A percentile compares a stretch with the other conserved stretches of the same genome.
Evolutionary conservation across 2,113 vertebrate species (phyloP).

Genomic region (Alaudala cheleensis): DNA sequence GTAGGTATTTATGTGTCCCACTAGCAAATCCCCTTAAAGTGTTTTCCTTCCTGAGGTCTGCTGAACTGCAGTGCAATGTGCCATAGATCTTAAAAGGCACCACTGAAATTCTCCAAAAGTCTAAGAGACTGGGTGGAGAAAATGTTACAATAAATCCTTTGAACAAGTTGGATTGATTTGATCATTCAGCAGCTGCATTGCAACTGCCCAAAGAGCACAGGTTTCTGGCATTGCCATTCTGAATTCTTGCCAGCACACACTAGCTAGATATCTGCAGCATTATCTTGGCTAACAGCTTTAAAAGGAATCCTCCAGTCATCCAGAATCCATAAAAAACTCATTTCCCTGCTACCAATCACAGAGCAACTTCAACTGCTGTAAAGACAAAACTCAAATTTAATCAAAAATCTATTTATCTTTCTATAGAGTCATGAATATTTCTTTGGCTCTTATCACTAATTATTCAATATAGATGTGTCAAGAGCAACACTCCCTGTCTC

Average conservation of each 20-base stretch:
- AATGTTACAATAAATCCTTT: background rate
- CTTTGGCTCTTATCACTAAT: constrained; percentile 58
- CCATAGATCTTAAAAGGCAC: background rate
- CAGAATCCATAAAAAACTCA: constrained; percentile 49
- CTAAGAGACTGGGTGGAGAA: background rate
- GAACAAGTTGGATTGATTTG: background rate
- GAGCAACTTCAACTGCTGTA: constrained; percentile 21
- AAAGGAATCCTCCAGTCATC: background rate
- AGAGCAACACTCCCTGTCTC: constrained; percentile 26
- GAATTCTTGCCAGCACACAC: constrained; percentile 37
- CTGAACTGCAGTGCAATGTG: background rate
- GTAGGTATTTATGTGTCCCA: background rate
- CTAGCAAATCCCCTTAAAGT: background rate
- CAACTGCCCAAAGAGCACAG: constrained; percentile 32
- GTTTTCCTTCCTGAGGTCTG: background rate
- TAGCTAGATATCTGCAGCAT: constrained; percentile 6
- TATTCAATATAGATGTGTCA: constrained; percentile 34
- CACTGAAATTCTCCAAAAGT: background rate
- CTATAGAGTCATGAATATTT: constrained; percentile 56
- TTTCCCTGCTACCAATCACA: constrained; percentile 53
- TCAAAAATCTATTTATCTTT: constrained; percentile 65
- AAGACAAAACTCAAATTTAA: constrained; percentile 55
- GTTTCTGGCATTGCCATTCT: constrained; percentile 13
- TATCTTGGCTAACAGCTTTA: constrained; percentile 43
- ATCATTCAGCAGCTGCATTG: constrained; percentile 28